A percentile compares a stretch with the other conserved stretches of the same genome.
These are phyloP conservation scores for Aculops lycopersici DNA, from an alignment of 1,140 invertebrate genomes.

Conservation along the genomic window DNA sequence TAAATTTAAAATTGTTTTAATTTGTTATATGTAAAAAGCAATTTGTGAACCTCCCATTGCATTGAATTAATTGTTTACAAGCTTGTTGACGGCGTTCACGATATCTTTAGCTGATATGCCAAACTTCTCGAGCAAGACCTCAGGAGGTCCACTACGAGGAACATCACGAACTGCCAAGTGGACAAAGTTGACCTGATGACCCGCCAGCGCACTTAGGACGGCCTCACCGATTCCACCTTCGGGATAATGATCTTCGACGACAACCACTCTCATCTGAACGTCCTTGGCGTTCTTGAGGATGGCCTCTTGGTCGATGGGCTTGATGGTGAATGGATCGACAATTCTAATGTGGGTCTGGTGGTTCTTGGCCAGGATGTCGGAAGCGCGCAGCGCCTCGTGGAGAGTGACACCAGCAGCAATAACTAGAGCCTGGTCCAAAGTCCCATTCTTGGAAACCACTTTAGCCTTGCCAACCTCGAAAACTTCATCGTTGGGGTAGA, in stretches of 20 bases:
- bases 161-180: conserved; percentile 49
- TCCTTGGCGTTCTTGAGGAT: conserved; percentile 43
- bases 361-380: conserved; percentile 31
- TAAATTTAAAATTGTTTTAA: too few relatives aligned
- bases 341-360: conserved; percentile 32
- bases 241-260: conserved; percentile 87
- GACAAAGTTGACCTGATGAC: conserved; percentile 33
- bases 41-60: too few relatives aligned
- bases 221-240: conserved; percentile 86
- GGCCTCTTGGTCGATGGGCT: conserved; percentile 52
- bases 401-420: conserved; percentile 75
- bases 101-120: conserved; percentile 55
- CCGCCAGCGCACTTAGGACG: conserved; percentile 36
- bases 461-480: conserved; percentile 33
- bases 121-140: conserved; percentile 47
- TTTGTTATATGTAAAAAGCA: too few relatives aligned
- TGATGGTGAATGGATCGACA: conserved; percentile 75
- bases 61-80: neutral
- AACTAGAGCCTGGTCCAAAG: conserved; percentile 36
- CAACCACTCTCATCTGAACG: conserved; percentile 45
- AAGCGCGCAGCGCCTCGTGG: conserved; percentile 55
- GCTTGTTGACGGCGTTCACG: conserved; percentile 25
- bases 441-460: conserved; percentile 13
- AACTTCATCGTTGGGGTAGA: conserved; percentile 54
- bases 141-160: conserved; percentile 61